These are phyloP conservation scores for Poecilia wingei DNA, from an alignment of 2,797 vertebrate species.

Conservation along the genomic window DNA sequence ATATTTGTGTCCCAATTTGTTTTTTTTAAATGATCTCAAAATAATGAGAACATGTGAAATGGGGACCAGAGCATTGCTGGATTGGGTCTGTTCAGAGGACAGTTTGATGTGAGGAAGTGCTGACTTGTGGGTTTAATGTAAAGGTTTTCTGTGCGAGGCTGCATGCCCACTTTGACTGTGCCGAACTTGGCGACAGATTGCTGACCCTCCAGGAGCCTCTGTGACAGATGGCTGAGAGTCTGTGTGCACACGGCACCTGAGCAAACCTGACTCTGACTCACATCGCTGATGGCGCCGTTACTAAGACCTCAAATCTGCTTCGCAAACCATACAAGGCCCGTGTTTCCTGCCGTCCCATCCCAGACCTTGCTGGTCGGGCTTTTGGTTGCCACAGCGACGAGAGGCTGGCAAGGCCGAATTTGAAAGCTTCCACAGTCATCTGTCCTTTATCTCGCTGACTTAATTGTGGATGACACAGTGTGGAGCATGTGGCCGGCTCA, in stretches of 20 bases:
- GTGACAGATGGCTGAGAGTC: slow-evolving; percentile 79
- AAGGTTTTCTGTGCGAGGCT: slow-evolving; percentile 10
- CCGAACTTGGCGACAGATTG: slow-evolving; percentile 48
- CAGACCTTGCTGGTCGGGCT: slow-evolving; percentile 51
- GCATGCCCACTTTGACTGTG: slow-evolving; percentile 21
- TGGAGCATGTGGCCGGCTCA: slow-evolving; percentile 38
- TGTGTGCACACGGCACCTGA: slow-evolving; percentile 76
- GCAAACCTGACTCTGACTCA: slow-evolving; percentile 78
- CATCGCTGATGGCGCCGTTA: slow-evolving; percentile 70
- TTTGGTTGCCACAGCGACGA: slow-evolving; percentile 71
- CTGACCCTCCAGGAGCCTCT: slow-evolving; percentile 58
- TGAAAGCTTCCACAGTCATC: slow-evolving; percentile 68
- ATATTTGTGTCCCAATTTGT: not conserved
- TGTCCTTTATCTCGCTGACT: slow-evolving; percentile 72
- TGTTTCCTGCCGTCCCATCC: slow-evolving; percentile 66
- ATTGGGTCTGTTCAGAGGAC: not conserved
- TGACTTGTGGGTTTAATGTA: not conserved
- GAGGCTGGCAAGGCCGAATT: slow-evolving; percentile 71
- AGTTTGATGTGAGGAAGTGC: not conserved
- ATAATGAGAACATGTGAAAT: not conserved
- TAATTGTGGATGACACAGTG: slow-evolving; percentile 64
- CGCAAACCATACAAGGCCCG: slow-evolving; percentile 67
- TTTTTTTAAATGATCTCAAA: not conserved
- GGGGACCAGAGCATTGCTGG: not conserved
- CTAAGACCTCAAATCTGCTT: slow-evolving; percentile 68